phyloP scores from a whole-genome alignment of 2,888 invertebrate genomes.

The Melolontha melolontha region DNA sequence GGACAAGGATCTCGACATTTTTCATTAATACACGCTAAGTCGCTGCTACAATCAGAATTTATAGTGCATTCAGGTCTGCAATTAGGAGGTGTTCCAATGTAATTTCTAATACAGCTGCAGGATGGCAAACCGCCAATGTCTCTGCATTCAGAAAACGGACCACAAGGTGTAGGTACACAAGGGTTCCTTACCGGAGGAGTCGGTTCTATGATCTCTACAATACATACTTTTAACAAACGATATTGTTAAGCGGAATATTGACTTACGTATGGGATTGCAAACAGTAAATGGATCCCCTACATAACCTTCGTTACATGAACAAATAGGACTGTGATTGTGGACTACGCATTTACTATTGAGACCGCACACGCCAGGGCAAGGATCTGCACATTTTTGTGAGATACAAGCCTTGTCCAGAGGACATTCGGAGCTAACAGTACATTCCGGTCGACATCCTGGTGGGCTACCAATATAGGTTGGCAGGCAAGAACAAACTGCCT shows the following conservation, averaged over 20 bases:
- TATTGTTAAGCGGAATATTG: slow-evolving; percentile 20
- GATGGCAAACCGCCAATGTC: slow-evolving; percentile 71
- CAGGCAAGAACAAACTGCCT: slow-evolving; percentile 78
- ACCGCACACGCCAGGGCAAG: slow-evolving; percentile 84
- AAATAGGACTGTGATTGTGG: slow-evolving; percentile 81
- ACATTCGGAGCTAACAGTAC: slow-evolving; percentile 75
- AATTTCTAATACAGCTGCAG: slow-evolving; percentile 74
- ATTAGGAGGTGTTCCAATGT: slow-evolving; percentile 77
- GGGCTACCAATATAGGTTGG: slow-evolving; percentile 77
- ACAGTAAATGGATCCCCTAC: slow-evolving; percentile 81
- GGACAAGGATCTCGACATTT: slow-evolving; percentile 84
- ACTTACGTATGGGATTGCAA: slow-evolving; percentile 66
- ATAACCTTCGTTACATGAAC: slow-evolving; percentile 75
- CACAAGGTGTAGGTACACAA: slow-evolving; percentile 72
- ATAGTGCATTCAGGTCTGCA: slow-evolving; percentile 77
- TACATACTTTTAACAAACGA: background rate
- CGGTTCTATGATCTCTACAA: slow-evolving; percentile 43
- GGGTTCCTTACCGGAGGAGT: slow-evolving; percentile 46
- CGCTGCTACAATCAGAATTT: slow-evolving; percentile 79
- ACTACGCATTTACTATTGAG: slow-evolving; percentile 80
- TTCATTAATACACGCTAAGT: slow-evolving; percentile 80
- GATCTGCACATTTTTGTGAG: slow-evolving; percentile 75
- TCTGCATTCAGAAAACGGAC: slow-evolving; percentile 70
- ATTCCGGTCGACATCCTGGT: slow-evolving; percentile 78
- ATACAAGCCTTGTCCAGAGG: slow-evolving; percentile 72